Evolutionary conservation across 1,140 invertebrate species (phyloP).

Genomic region (Halesus radiatus): DNA sequence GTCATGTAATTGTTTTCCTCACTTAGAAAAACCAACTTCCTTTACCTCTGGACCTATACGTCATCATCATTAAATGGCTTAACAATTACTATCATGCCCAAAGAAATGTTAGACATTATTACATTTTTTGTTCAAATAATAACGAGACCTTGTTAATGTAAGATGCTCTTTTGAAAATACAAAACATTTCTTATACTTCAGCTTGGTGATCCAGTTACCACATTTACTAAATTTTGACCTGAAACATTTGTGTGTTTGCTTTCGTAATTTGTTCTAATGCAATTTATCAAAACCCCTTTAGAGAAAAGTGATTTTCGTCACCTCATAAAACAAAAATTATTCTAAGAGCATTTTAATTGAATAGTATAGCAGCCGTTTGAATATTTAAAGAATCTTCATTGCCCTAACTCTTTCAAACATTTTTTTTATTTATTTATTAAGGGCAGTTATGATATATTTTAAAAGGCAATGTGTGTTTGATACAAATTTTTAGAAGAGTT

Average conservation of each 20-base stretch:
- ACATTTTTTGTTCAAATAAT: conserved; percentile 40
- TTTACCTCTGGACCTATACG: background rate
- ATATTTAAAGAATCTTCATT: too few relatives aligned
- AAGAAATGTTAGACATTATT: conserved; percentile 35
- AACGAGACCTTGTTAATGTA: conserved; percentile 43
- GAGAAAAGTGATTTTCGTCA: conserved; percentile 43
- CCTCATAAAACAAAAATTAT: conserved; percentile 44
- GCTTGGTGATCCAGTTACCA: background rate
- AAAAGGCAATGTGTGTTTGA: too few relatives aligned
- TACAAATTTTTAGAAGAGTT: too few relatives aligned
- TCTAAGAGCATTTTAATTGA: conserved; percentile 1
- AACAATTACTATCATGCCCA: conserved; percentile 43
- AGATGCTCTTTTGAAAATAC: conserved; percentile 41
- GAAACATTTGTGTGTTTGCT: too few relatives aligned
- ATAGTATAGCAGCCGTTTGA: background rate
- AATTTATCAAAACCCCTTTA: background rate
- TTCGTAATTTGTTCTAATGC: background rate
- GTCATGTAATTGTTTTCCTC: conserved; percentile 51
- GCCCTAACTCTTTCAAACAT: too few relatives aligned
- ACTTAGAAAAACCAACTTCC: conserved; percentile 54
- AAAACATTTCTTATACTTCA: background rate
- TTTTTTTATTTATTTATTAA: too few relatives aligned
- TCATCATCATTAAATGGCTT: conserved; percentile 26
- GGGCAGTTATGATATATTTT: too few relatives aligned
- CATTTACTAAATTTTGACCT: background rate